A percentile compares a stretch with the other conserved stretches of the same genome.
phyloP scores from a whole-genome alignment of 2,113 vertebrate genomes.

The Lontra canadensis region DNA sequence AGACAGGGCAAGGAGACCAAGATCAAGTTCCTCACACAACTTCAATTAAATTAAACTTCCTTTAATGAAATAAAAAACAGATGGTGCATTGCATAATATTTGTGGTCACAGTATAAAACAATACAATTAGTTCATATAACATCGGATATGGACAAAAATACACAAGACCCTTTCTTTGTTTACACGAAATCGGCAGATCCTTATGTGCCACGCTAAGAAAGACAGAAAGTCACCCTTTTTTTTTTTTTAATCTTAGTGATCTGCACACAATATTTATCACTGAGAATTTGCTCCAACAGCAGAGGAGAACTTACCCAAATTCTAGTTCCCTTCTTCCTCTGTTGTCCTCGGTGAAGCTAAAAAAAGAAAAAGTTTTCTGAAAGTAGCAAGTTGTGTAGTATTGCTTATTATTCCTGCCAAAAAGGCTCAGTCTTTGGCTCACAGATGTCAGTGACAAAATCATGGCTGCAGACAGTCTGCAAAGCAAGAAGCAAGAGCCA shows the following conservation, averaged over 20 bases:
- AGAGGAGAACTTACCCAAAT: slow-evolving; percentile 71
- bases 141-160: slow-evolving; percentile 77
- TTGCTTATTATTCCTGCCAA: slow-evolving; percentile 77
- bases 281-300: slow-evolving; percentile 65
- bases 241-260: slow-evolving; percentile 41
- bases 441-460: slow-evolving; percentile 72
- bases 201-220: slow-evolving; percentile 49
- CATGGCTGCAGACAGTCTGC: slow-evolving; percentile 69
- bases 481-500: slow-evolving; percentile 73
- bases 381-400: slow-evolving; percentile 76
- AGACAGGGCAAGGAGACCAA: not conserved
- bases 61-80: slow-evolving; percentile 81
- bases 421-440: slow-evolving; percentile 80
- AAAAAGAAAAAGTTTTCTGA: slow-evolving; percentile 62
- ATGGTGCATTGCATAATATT: slow-evolving; percentile 79
- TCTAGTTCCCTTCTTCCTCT: slow-evolving; percentile 75
- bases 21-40: slow-evolving; percentile 61
- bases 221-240: slow-evolving; percentile 44
- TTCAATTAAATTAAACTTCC: slow-evolving; percentile 77
- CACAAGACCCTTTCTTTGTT: slow-evolving; percentile 72
- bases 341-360: slow-evolving; percentile 70
- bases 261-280: slow-evolving; percentile 37
- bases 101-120: slow-evolving; percentile 82
- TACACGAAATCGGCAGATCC: slow-evolving; percentile 64
- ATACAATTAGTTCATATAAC: slow-evolving; percentile 79